Percentiles rank a stretch among this genome's conserved stretches.
Conservation (phyloP, 2,888 invertebrate species). For the Nebria salina region DNA sequence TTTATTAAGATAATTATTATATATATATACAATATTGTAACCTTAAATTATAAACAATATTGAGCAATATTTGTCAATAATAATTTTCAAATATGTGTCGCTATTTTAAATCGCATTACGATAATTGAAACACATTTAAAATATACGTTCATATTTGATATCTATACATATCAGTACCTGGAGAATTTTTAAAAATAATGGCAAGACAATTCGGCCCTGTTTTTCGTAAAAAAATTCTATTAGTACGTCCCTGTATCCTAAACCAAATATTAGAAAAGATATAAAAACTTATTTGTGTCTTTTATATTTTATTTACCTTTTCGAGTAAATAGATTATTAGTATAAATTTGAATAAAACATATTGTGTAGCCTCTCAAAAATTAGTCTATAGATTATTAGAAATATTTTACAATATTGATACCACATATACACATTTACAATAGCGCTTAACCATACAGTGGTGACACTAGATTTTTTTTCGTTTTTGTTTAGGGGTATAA, state of each 20-base stretch:
- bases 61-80: constrained; percentile 40
- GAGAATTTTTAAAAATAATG: not conserved
- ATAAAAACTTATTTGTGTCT: constrained; percentile 29
- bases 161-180: not conserved
- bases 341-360: constrained; percentile 19
- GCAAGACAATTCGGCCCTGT: constrained; percentile 1
- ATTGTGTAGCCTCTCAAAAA: constrained; percentile 42
- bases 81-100: not conserved
- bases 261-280: constrained; percentile 22
- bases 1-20: constrained; percentile 35
- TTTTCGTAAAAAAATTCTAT: constrained; percentile 24
- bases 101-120: not conserved
- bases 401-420: constrained; percentile 23
- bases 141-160: not conserved
- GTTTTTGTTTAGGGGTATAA: not conserved
- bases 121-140: not conserved
- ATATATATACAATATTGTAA: constrained; percentile 34
- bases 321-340: not conserved
- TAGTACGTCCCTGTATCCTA: constrained; percentile 24
- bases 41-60: constrained; percentile 43
- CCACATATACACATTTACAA: constrained; percentile 35
- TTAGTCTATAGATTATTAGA: constrained; percentile 25
- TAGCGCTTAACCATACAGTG: not conserved
- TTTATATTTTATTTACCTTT: constrained; percentile 15
- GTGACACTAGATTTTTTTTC: not conserved